Conservation (phyloP, 2,113 vertebrate species). For the Sporophila hypoxantha region DNA sequence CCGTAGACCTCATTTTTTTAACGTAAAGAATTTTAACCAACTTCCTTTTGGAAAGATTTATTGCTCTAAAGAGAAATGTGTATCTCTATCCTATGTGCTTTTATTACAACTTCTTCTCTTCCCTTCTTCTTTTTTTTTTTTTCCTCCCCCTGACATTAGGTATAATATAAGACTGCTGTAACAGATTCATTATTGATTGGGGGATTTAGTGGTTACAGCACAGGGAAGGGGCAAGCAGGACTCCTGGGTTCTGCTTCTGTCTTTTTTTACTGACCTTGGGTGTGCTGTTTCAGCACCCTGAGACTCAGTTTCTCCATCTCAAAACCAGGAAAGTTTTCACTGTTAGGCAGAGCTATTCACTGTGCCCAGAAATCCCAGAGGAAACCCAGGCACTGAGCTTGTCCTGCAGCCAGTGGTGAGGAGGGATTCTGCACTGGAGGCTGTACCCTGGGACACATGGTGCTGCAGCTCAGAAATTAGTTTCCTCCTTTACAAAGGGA, state of each 20-base stretch:
- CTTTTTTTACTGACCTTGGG: constrained; percentile 16
- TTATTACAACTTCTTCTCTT: constrained; percentile 64
- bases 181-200: constrained; percentile 65
- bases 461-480: background rate
- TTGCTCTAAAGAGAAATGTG: constrained; percentile 67
- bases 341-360: background rate
- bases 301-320: background rate
- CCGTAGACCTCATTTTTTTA: constrained; percentile 71
- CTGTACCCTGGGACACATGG: accelerated
- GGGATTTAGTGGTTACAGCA: constrained; percentile 56
- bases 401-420: background rate
- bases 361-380: background rate
- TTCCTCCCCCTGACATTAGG: constrained; percentile 44
- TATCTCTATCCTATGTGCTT: constrained; percentile 69
- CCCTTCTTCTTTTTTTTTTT: background rate
- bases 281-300: background rate
- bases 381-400: background rate
- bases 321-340: background rate
- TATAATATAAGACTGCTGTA: constrained; percentile 64
- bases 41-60: constrained; percentile 75
- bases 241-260: background rate
- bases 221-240: background rate
- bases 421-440: background rate
- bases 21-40: constrained; percentile 72
- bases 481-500: background rate